Evolutionary conservation across 2,888 invertebrate species (phyloP).

Genomic region (Agriotes lineatus): DNA sequence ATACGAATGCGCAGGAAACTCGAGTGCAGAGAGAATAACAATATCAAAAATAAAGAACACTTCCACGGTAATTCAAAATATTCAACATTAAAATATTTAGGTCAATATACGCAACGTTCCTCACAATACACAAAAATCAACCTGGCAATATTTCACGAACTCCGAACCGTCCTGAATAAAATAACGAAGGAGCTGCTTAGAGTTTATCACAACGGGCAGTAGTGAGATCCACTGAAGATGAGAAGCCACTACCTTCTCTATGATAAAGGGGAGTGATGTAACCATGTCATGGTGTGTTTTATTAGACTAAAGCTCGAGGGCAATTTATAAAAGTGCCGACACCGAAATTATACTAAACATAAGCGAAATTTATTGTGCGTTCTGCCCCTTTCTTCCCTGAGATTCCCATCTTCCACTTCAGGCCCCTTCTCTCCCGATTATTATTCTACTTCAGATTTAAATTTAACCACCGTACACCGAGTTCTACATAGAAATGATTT

Average conservation of each 20-base stretch:
- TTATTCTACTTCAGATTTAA: slow-evolving; percentile 55
- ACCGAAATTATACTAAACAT: slow-evolving; percentile 52
- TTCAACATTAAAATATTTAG: slow-evolving; percentile 8
- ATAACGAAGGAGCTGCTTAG: slow-evolving; percentile 18
- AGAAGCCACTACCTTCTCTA: slow-evolving; percentile 42
- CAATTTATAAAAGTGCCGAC: slow-evolving; percentile 52
- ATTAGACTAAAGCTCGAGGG: slow-evolving; percentile 49
- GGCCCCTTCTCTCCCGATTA: slow-evolving; percentile 49
- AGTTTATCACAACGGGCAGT: slow-evolving; percentile 27
- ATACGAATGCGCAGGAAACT: too few species aligned
- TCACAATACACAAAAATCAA: slow-evolving; percentile 12
- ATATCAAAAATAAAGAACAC: not conserved
- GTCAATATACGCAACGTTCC: slow-evolving; percentile 1
- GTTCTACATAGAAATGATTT: slow-evolving; percentile 51
- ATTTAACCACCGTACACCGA: slow-evolving; percentile 52
- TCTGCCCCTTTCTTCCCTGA: slow-evolving; percentile 46
- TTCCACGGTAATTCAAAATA: slow-evolving; percentile 4
- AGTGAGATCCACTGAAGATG: slow-evolving; percentile 29
- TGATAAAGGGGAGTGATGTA: slow-evolving; percentile 48
- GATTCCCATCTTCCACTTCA: slow-evolving; percentile 46
- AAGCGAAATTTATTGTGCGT: slow-evolving; percentile 52
- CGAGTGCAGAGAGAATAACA: not conserved
- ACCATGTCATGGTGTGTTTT: slow-evolving; percentile 49
- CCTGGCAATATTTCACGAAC: slow-evolving; percentile 25
- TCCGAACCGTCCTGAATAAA: slow-evolving; percentile 29